These are phyloP conservation scores for Graptemys geographica DNA, from an alignment of 2,797 vertebrate species.

Conservation along the genomic window DNA sequence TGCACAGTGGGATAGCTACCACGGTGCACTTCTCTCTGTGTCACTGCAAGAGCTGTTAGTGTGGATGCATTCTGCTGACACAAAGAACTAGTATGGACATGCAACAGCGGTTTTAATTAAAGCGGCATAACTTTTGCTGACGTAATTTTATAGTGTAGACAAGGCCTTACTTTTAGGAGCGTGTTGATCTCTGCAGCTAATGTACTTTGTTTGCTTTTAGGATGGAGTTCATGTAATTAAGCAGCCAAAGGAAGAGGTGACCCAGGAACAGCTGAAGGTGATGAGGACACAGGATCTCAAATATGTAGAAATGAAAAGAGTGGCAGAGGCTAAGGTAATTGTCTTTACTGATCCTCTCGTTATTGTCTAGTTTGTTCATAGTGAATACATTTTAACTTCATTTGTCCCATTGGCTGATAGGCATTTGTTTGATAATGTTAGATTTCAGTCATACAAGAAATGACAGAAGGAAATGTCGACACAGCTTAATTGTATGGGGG, in stretches of 20 bases:
- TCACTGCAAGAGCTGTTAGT: too few species aligned
- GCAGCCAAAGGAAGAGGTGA: conserved; percentile 84
- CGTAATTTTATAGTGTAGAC: too few species aligned
- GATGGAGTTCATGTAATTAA: conserved; percentile 90
- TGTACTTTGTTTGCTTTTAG: conserved; percentile 70
- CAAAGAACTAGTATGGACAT: too few species aligned
- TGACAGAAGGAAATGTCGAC: neutral
- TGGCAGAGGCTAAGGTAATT: conserved; percentile 91
- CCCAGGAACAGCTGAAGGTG: conserved; percentile 92
- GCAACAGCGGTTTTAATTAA: too few species aligned
- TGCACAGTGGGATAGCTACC: too few species aligned
- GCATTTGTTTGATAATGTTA: neutral
- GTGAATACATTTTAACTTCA: neutral
- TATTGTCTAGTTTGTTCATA: too few species aligned
- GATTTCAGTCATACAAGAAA: neutral
- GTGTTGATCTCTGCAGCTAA: rapidly evolving
- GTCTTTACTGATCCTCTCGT: too few species aligned
- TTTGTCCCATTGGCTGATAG: neutral
- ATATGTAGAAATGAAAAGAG: conserved; percentile 96
- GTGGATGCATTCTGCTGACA: too few species aligned
- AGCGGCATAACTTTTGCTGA: too few species aligned
- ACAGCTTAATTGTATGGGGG: neutral
- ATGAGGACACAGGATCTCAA: conserved; percentile 95
- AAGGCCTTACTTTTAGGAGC: too few species aligned
- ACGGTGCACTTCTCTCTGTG: too few species aligned